A percentile compares a stretch with the other conserved stretches of the same genome.
phyloP scores from a whole-genome alignment of 2,113 vertebrate species.

The Cottus gobio region DNA sequence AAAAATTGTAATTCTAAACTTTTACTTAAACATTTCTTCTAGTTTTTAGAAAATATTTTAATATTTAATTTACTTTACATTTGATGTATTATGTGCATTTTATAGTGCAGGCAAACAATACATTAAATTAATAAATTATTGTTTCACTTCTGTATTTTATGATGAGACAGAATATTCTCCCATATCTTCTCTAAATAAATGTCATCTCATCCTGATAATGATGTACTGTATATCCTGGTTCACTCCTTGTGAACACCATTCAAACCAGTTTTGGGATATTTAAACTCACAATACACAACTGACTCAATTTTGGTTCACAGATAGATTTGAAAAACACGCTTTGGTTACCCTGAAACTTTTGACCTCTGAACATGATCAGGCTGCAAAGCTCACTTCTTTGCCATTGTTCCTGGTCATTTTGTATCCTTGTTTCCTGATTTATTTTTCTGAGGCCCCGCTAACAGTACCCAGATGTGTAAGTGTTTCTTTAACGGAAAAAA shows the following conservation, averaged over 20 bases:
- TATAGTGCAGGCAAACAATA: background rate
- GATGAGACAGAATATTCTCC: background rate
- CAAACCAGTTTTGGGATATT: conserved; percentile 15
- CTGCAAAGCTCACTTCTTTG: conserved; percentile 51
- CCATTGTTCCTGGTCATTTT: conserved; percentile 44
- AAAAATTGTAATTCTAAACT: background rate
- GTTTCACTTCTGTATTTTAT: conserved; percentile 7
- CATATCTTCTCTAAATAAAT: background rate
- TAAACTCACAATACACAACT: conserved; percentile 13
- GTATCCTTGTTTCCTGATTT: conserved; percentile 65
- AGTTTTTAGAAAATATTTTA: background rate
- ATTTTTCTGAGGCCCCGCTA: conserved; percentile 65
- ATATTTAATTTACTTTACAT: background rate
- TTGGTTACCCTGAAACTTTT: conserved; percentile 42
- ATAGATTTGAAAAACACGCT: conserved; percentile 36
- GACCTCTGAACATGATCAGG: conserved; percentile 51
- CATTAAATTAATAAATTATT: background rate
- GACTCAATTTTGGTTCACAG: conserved; percentile 38
- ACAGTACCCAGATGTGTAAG: conserved; percentile 70
- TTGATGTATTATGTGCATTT: background rate
- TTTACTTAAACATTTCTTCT: background rate
- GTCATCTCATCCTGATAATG: background rate
- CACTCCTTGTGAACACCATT: background rate
- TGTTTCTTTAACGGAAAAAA: conserved; percentile 58
- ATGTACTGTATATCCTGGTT: background rate